phyloP scores from a whole-genome alignment of 2,888 invertebrate species.

The Venusia cambrica region DNA sequence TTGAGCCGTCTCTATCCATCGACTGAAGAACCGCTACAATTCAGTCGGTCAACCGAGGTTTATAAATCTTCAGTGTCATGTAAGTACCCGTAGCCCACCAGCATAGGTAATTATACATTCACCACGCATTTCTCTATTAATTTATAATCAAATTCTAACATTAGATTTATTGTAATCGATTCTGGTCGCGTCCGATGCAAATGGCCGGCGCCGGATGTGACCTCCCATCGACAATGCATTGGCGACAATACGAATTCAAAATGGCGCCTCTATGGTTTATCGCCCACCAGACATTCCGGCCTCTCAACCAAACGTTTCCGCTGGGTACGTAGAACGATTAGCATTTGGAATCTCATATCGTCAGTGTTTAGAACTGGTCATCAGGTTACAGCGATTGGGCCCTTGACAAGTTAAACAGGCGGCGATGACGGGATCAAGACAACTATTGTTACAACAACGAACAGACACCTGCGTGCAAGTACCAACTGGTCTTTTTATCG shows the following conservation, averaged over 20 bases:
- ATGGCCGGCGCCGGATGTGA: conserved; percentile 77
- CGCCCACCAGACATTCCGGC: conserved; percentile 49
- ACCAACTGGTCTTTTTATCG: no score
- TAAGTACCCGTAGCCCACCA: no score
- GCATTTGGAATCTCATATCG: conserved; percentile 33
- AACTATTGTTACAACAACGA: no score
- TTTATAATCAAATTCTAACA: conserved; percentile 34
- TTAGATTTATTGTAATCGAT: conserved; percentile 55
- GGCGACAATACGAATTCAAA: conserved; percentile 67
- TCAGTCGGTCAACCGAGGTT: no score
- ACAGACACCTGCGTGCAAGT: no score
- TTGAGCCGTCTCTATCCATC: no score
- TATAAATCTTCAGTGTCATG: no score
- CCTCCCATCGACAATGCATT: conserved; percentile 71
- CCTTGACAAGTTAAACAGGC: no score
- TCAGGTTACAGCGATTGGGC: conserved; percentile 6
- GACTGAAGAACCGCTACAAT: no score
- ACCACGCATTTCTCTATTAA: conserved; percentile 19
- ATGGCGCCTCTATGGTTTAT: conserved; percentile 73
- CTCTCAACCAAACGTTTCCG: conserved; percentile 57
- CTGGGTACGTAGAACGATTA: conserved; percentile 61
- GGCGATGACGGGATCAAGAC: no score
- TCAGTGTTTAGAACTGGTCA: conserved; percentile 15
- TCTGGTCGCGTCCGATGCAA: conserved; percentile 71
- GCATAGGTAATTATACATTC: conserved; percentile 6